Evolutionary conservation across 1,140 invertebrate genomes (phyloP).

Genomic region (Drosophila pallidifrons): DNA sequence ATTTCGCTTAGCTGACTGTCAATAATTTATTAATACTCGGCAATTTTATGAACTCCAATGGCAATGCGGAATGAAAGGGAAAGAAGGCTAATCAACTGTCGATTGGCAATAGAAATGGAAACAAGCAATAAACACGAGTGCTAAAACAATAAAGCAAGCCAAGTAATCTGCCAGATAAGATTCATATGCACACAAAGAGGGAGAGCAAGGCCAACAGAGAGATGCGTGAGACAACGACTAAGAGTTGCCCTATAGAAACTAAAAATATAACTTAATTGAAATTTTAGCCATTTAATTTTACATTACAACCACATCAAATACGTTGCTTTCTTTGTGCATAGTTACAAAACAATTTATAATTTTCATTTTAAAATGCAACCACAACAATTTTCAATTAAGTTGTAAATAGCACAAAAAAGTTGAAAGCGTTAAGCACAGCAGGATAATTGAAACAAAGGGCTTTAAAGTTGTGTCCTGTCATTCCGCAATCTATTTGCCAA

Average conservation of each 20-base stretch:
- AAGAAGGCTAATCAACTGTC: constrained; percentile 67
- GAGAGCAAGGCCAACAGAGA: constrained; percentile 34
- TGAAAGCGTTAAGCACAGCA: constrained; percentile 14
- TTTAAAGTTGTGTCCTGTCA: constrained; percentile 12
- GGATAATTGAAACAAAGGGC: constrained; percentile 50
- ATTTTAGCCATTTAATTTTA: not conserved
- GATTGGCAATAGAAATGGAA: constrained; percentile 41
- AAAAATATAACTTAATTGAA: not conserved
- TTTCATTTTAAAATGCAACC: constrained; percentile 18
- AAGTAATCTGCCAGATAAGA: constrained; percentile 62
- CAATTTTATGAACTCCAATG: constrained; percentile 34
- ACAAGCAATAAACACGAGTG: constrained; percentile 59
- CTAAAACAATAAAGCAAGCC: constrained; percentile 65
- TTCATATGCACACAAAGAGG: constrained; percentile 13
- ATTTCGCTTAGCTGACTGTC: constrained; percentile 30
- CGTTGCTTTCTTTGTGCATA: not conserved
- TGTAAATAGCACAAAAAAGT: constrained; percentile 12
- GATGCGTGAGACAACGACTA: not conserved
- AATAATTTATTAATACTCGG: constrained; percentile 59
- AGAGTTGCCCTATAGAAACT: constrained; percentile 2
- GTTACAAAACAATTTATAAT: constrained; percentile 14
- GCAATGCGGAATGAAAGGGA: constrained; percentile 36
- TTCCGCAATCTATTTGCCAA: constrained; percentile 24
- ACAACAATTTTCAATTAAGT: constrained; percentile 58
- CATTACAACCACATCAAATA: not conserved